phyloP scores from a whole-genome alignment of 2,113 vertebrate species.

The Eonycteris spelaea region DNA sequence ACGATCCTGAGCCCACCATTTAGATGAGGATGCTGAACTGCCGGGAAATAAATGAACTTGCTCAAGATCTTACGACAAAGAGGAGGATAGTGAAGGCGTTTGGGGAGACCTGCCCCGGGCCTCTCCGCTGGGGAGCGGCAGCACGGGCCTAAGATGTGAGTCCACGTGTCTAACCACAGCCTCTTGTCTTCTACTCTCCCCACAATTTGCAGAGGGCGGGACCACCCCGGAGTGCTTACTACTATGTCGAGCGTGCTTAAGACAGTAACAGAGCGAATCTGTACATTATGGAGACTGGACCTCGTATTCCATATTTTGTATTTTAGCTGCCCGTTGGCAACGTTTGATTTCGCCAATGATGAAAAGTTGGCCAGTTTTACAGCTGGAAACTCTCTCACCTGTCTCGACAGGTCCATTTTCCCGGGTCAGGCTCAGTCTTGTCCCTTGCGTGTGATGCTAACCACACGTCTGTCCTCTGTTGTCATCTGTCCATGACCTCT shows the following conservation, averaged over 20 bases:
- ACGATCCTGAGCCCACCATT: too few species aligned
- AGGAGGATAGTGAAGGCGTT: too few species aligned
- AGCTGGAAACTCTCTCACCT: background rate
- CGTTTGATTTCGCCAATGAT: background rate
- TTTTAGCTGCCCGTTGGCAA: background rate
- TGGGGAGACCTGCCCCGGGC: background rate
- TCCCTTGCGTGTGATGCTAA: background rate
- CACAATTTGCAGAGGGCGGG: background rate
- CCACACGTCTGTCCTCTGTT: too few species aligned
- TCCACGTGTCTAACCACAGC: background rate
- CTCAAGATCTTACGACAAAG: too few species aligned
- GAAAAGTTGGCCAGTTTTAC: background rate
- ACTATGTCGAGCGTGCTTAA: background rate
- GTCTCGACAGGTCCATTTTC: background rate
- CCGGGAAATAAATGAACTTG: background rate
- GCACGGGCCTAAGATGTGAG: background rate
- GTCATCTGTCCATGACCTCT: background rate
- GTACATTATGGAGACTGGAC: background rate
- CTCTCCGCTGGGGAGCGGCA: background rate
- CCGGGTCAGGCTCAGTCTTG: background rate
- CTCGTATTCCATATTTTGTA: background rate
- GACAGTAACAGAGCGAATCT: too few species aligned
- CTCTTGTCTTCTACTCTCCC: background rate
- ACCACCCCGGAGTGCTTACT: background rate
- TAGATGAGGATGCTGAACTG: background rate